Percentiles rank a stretch among this genome's conserved stretches.
phyloP scores from a whole-genome alignment of 2,113 vertebrate species.

The Hemicordylus capensis region DNA sequence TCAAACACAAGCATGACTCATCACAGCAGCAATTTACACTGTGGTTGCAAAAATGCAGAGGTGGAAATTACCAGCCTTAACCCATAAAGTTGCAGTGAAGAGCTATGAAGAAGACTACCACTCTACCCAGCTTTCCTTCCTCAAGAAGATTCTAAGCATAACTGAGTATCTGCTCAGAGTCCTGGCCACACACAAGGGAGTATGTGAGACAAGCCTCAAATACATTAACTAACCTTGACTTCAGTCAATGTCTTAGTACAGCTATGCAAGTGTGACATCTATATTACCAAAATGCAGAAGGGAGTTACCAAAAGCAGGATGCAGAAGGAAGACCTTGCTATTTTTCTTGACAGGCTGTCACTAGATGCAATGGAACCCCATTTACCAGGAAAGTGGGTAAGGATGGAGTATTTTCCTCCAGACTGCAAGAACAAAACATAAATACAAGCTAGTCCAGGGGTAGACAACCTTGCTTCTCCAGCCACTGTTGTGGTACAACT shows the following conservation, averaged over 20 bases:
- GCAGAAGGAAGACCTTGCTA: background rate
- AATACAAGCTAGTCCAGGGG: too few species aligned
- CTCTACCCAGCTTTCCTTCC: background rate
- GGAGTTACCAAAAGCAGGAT: background rate
- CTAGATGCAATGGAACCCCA: background rate
- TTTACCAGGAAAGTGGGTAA: background rate
- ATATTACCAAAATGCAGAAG: background rate
- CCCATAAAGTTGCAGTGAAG: background rate
- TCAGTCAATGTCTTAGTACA: background rate
- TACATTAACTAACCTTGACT: background rate
- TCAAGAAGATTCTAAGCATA: too few species aligned
- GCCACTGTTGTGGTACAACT: too few species aligned
- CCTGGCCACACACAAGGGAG: too few species aligned
- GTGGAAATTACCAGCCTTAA: background rate
- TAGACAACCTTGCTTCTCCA: too few species aligned
- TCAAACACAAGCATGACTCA: slow-evolving; percentile 13
- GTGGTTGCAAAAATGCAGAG: background rate
- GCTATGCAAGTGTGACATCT: background rate
- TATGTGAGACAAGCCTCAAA: too few species aligned
- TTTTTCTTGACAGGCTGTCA: background rate
- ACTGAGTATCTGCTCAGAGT: too few species aligned
- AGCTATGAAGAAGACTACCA: too few species aligned
- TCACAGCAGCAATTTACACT: background rate
- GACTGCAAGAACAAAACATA: background rate
- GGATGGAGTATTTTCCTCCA: background rate